These are phyloP conservation scores for Chrysomela aeneicollis DNA, from an alignment of 2,888 invertebrate species.

Conservation along the genomic window DNA sequence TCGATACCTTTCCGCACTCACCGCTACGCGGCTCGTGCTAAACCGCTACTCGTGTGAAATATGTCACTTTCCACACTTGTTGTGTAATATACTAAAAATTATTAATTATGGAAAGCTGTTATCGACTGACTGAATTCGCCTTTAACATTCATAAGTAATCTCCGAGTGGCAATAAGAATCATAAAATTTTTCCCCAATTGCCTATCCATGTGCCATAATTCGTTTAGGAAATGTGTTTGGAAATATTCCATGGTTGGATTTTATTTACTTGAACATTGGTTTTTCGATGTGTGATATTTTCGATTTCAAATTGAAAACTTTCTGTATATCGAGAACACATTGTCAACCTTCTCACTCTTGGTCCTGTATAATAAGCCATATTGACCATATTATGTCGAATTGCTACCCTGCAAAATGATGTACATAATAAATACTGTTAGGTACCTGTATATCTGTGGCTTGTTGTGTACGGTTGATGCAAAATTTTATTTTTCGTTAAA, in stretches of 20 bases:
- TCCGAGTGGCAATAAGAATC: no score
- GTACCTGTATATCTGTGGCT: slow-evolving; percentile 62
- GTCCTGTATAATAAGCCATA: slow-evolving; percentile 17
- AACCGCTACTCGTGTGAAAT: no score
- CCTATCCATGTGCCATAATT: background rate
- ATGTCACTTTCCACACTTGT: no score
- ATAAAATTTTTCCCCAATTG: background rate
- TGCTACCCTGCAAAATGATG: slow-evolving; percentile 45
- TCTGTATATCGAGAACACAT: background rate
- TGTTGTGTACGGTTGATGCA: slow-evolving; percentile 59
- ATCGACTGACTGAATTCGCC: no score
- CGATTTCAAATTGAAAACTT: background rate
- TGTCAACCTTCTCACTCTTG: background rate
- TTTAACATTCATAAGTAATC: no score
- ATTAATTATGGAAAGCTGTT: no score
- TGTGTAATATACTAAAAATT: no score
- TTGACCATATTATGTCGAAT: slow-evolving; percentile 8
- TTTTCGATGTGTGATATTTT: background rate
- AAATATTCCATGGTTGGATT: no score
- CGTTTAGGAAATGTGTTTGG: no score
- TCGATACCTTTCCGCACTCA: no score
- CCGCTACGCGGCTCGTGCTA: no score
- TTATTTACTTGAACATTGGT: no score
- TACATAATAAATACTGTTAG: slow-evolving; percentile 57
- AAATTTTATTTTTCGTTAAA: slow-evolving; percentile 49